Base-by-base conservation (phyloP, 1,140 invertebrate genomes). In the Cardiocondyla obscurior region DNA sequence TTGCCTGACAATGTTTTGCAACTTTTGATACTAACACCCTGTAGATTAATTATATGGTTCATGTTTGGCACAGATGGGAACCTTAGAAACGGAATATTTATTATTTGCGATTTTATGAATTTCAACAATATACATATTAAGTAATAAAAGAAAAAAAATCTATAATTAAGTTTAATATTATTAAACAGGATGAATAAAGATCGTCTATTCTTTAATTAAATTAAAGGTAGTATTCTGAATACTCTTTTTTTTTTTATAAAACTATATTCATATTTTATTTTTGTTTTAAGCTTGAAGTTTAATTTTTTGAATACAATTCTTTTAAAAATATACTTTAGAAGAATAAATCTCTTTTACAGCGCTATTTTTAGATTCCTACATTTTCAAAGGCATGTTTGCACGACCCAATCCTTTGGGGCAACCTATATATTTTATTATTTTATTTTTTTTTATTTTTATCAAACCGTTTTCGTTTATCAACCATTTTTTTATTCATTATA, bases 1-100 rank as follows among this genome's bases (percentile, higher is more conserved):
- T 89, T 88, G 91, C 91, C 90, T 93, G 91, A 88, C 73, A 67
- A 89, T 92, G 91, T 92, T 93, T 91, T 92, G 91, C 90, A 86
- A 92, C 82, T 89, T 89, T 89, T 90, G 69, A 57, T 92, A 92
- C 90, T 92, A 92, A 93, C 91, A 89, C 55, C 62, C 22, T 36
- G 46, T 87, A 84, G 70, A 83, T 79, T 83, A 73, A 65, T 73
- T 83, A 67, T 79, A 88, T 42, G 89, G 89, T 90, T 92, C 89
- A 79, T 92, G 89, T 92, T 90, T 81, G 88, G 86, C 85, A 90
- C 87, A 92, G 90, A 87, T 92, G 91, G 88, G 90, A 91, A 79
- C 39, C 14, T 42, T 33, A 30, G 33, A 4, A 62, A 62, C 28
- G 22, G 14, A 64, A 33, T 12, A 62, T 4, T 46, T 55, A n/a